phyloP scores from a whole-genome alignment of 1,140 invertebrate species.

The Drosophila biarmipes region DNA sequence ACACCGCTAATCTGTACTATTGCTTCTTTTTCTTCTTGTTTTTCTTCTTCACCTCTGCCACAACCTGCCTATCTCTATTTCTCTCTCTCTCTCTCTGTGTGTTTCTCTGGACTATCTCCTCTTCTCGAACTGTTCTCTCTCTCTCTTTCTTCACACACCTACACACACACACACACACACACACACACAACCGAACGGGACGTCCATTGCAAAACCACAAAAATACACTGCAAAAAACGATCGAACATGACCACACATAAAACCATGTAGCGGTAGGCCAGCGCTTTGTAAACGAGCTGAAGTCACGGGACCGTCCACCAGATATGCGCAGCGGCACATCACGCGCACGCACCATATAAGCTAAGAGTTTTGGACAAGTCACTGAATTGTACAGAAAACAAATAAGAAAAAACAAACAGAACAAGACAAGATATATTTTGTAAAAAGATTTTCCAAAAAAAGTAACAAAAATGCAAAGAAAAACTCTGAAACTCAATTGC shows the following conservation, averaged over 20 bases:
- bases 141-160: slow-evolving; percentile 42
- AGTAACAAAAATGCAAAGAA: slow-evolving; percentile 22
- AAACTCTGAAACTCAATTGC: slow-evolving; percentile 32
- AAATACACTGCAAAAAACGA: slow-evolving; percentile 48
- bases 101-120: slow-evolving; percentile 51
- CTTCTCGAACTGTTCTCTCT: slow-evolving; percentile 47
- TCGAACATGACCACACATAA: slow-evolving; percentile 33
- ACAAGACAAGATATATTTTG: slow-evolving; percentile 70
- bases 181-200: slow-evolving; percentile 37
- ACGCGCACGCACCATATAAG: slow-evolving; percentile 81
- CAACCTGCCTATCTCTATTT: slow-evolving; percentile 59
- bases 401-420: slow-evolving; percentile 39
- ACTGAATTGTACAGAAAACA: slow-evolving; percentile 47
- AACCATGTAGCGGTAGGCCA: slow-evolving; percentile 82
- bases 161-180: slow-evolving; percentile 25
- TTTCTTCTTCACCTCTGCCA: slow-evolving; percentile 77
- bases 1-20: slow-evolving; percentile 82
- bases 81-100: slow-evolving; percentile 42
- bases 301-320: slow-evolving; percentile 81
- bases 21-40: slow-evolving; percentile 80
- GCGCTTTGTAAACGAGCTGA: slow-evolving; percentile 84
- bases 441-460: slow-evolving; percentile 69
- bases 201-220: slow-evolving; percentile 63
- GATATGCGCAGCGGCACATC: slow-evolving; percentile 80
- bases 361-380: slow-evolving; percentile 65